Conservation (phyloP, 2,888 invertebrate genomes). For the Tanytarsus gracilentus region DNA sequence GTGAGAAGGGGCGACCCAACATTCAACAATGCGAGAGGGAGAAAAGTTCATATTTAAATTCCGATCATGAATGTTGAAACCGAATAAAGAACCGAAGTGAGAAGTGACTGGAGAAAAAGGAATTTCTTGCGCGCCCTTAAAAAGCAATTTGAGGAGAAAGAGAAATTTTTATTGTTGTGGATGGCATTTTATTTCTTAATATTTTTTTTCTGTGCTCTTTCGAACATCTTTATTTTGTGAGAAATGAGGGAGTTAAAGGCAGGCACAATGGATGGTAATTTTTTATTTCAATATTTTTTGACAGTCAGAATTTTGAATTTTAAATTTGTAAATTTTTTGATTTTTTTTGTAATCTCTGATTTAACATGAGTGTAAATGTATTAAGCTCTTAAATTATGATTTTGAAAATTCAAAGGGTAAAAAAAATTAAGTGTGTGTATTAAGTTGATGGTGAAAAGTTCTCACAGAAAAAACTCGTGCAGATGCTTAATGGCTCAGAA, state of each 20-base stretch:
- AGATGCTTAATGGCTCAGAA: slow-evolving; percentile 26
- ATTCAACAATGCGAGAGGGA: neutral
- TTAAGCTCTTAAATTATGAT: no score
- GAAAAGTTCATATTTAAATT: slow-evolving; percentile 24
- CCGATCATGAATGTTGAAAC: slow-evolving; percentile 27
- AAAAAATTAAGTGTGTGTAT: no score
- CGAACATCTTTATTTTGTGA: slow-evolving; percentile 21
- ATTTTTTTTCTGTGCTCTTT: slow-evolving; percentile 16
- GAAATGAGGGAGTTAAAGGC: neutral
- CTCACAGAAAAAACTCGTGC: neutral
- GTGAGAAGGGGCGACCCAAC: slow-evolving; percentile 4
- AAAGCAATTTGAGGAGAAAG: slow-evolving; percentile 20
- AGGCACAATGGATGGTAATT: no score
- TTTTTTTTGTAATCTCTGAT: no score
- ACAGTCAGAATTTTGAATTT: no score
- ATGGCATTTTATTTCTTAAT: slow-evolving; percentile 29
- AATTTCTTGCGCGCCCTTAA: slow-evolving; percentile 23
- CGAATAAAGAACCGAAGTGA: slow-evolving; percentile 1
- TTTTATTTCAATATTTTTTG: neutral
- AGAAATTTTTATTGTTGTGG: slow-evolving; percentile 26
- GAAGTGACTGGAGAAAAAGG: slow-evolving; percentile 12
- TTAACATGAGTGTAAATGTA: no score
- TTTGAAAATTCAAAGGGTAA: no score
- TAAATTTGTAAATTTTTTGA: no score
- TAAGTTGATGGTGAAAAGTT: neutral